Evolutionary conservation across 2,797 vertebrate species (phyloP).

Genomic region (Nothura maculosa): DNA sequence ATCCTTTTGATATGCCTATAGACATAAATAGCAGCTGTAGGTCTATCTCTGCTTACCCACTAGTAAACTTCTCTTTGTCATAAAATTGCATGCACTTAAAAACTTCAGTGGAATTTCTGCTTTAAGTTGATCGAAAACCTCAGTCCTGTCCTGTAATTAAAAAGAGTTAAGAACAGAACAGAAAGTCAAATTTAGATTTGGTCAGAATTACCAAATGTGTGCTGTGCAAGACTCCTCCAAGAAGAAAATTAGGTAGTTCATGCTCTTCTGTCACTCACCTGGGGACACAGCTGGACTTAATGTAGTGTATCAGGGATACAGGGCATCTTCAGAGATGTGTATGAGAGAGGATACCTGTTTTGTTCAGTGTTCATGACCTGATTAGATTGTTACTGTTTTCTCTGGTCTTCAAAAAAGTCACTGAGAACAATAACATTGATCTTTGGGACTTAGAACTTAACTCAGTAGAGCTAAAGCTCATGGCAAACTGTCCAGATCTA

Average conservation of each 20-base stretch:
- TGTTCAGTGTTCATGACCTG: not conserved
- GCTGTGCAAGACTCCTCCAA: accelerated
- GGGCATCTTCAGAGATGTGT: not conserved
- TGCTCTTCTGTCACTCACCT: accelerated
- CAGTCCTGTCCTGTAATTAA: not conserved
- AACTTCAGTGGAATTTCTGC: accelerated
- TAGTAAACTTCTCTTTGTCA: not conserved
- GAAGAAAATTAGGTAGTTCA: not conserved
- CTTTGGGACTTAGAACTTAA: not conserved
- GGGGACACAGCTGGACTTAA: accelerated
- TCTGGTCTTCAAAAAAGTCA: not conserved
- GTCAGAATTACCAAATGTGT: not conserved
- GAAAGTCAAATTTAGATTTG: not conserved
- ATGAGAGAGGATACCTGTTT: not conserved
- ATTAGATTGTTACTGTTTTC: not conserved
- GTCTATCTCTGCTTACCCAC: accelerated
- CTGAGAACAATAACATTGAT: not conserved
- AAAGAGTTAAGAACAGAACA: not conserved
- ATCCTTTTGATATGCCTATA: not conserved
- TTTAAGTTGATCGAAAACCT: not conserved
- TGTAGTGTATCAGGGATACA: accelerated
- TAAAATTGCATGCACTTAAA: not conserved
- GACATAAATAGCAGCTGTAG: not conserved
- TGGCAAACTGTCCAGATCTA: not conserved
- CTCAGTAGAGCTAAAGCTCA: not conserved